phyloP scores from a whole-genome alignment of 2,113 vertebrate species.

The Sula dactylatra region DNA sequence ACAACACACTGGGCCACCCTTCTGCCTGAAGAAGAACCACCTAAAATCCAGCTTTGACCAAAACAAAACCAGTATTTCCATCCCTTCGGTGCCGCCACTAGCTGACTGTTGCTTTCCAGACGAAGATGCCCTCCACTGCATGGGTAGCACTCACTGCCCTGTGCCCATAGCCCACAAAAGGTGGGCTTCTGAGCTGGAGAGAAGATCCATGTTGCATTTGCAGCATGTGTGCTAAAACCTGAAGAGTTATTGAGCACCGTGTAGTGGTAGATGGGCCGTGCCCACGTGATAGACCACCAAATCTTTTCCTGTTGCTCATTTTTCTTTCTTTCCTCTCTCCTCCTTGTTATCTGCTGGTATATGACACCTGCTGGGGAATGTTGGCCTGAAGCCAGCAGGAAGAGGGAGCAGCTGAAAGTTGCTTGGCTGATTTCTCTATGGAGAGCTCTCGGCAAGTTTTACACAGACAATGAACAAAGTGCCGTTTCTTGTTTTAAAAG shows the following conservation, averaged over 20 bases:
- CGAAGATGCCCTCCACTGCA: not conserved
- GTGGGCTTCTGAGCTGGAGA: not conserved
- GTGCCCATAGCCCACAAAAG: rapidly evolving
- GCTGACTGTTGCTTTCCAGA: not conserved
- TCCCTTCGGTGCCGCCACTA: not conserved
- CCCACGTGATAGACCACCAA: not conserved
- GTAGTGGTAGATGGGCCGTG: not conserved
- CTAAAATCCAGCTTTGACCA: not conserved
- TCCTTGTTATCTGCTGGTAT: conserved; percentile 49
- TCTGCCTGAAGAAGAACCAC: not conserved
- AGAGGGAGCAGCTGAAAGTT: conserved; percentile 63
- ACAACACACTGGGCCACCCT: not conserved
- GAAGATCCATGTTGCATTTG: not conserved
- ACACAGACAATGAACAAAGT: conserved; percentile 39
- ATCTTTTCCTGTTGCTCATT: not conserved
- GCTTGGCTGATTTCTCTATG: conserved; percentile 38
- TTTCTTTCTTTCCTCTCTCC: not conserved
- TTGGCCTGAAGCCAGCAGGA: conserved; percentile 57
- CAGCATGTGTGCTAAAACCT: not conserved
- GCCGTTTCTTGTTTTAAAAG: conserved; percentile 35
- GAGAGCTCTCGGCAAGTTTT: conserved; percentile 9
- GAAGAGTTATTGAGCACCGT: not conserved
- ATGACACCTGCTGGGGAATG: conserved; percentile 69
- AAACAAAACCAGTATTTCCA: not conserved
- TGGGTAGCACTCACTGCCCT: not conserved